Base-by-base conservation (phyloP, 2,797 vertebrate genomes). In the Distichodus sexfasciatus region DNA sequence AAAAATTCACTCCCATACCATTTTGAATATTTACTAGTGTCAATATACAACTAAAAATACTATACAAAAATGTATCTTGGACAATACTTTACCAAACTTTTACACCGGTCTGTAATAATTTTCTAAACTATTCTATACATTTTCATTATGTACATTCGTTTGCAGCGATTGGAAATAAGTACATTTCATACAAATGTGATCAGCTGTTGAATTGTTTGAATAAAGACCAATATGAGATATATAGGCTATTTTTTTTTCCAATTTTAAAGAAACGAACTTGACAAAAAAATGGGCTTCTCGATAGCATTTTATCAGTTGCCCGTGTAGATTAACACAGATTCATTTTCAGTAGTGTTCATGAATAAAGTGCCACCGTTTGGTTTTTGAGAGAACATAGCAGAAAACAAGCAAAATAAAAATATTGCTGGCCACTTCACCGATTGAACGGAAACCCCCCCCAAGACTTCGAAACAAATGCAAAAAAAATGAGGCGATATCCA, bases 41-140 rank as follows among this genome's bases (percentile, higher is more conserved):
- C 92, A 93, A 97, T 96, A 89, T 96, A 97, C 94, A 98, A 94
- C 91, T 92, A 92, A 98, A 99, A 96, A 96, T 95, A 93, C 94
- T 97, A 95, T 98, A 97, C 95, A 98, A 97, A 83, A 96, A 94
- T 89, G 92, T 93, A 92, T 95, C 92, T 93, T 92, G 92, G 93
- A 94, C 95, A 95, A 93, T 94, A 94, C 90, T 82, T 88, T 90
- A 95, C 83, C 93, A 62, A 36, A 93, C 91, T 92, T 86, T 90
- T 91, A 94, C 86, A 90, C 67, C 81, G 92, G 92, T 89, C 89
- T 92, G 88, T 84, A 86, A 92, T 90, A 90, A 87, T 82, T 88
- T 88, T 86, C 92, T 95, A 96, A 82, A 80, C 90, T 92, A 80
- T 87, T 89, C 94, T 94, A 93, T 91, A 92, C 83, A 84, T 87